Evolutionary conservation across 2,888 invertebrate species (phyloP).

Genomic region (Epinotia bilunana): DNA sequence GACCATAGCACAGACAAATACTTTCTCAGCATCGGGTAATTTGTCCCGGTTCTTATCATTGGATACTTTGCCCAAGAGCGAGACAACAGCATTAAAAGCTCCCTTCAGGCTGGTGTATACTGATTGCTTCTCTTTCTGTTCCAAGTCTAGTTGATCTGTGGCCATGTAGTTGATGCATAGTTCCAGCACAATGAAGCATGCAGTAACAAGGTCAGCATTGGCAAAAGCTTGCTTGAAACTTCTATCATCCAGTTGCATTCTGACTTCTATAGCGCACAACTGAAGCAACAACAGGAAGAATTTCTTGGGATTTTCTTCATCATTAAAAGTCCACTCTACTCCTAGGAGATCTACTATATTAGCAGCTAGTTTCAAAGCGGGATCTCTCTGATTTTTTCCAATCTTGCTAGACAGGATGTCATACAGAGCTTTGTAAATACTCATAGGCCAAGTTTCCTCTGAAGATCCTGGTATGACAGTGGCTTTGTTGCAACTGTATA

Average conservation of each 20-base stretch:
- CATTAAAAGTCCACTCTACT: constrained; percentile 92
- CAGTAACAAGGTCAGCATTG: constrained; percentile 91
- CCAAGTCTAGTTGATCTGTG: constrained; percentile 91
- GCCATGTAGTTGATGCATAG: constrained; percentile 91
- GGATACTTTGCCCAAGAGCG: constrained; percentile 88
- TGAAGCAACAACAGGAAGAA: constrained; percentile 93
- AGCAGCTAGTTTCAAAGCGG: constrained; percentile 93
- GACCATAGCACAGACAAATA: constrained; percentile 93
- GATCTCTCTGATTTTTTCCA: constrained; percentile 94
- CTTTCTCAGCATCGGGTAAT: constrained; percentile 87
- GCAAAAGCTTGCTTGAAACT: constrained; percentile 91
- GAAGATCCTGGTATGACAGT: constrained; percentile 86
- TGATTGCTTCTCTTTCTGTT: constrained; percentile 95
- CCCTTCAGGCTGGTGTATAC: constrained; percentile 95
- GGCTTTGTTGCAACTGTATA: constrained; percentile 89
- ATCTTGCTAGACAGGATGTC: constrained; percentile 95
- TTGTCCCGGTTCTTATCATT: constrained; percentile 90
- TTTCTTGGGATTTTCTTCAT: constrained; percentile 92
- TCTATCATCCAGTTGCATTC: constrained; percentile 96
- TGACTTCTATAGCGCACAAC: constrained; percentile 95
- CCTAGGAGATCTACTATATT: constrained; percentile 92
- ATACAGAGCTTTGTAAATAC: constrained; percentile 91
- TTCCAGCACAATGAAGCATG: constrained; percentile 93
- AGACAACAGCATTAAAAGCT: constrained; percentile 92
- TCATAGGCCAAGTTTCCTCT: constrained; percentile 92